phyloP scores from a whole-genome alignment of 1,140 invertebrate genomes.

The Lordiphosa mommai region DNA sequence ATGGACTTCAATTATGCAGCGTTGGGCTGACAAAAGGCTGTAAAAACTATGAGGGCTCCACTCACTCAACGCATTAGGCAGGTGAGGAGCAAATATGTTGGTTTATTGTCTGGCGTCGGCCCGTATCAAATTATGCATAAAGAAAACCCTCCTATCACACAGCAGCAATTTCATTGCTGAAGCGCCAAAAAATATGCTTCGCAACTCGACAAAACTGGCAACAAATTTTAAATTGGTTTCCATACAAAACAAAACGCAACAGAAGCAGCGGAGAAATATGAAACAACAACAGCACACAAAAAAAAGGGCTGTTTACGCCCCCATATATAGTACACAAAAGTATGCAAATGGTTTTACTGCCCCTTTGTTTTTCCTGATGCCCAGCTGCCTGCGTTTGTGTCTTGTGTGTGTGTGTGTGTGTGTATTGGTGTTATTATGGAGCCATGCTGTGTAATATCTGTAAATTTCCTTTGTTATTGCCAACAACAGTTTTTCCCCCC shows the following conservation, averaged over 20 bases:
- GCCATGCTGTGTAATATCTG: conserved; percentile 77
- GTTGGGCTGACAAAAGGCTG: conserved; percentile 48
- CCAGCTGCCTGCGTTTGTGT: conserved; percentile 1
- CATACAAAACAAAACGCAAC: conserved; percentile 47
- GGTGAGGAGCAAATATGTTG: conserved; percentile 41
- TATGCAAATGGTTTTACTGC: conserved; percentile 76
- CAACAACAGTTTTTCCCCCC: conserved; percentile 64
- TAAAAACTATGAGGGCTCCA: conserved; percentile 55
- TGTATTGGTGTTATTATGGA: conserved; percentile 76
- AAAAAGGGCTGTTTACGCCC: conserved; percentile 70
- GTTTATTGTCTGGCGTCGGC: conserved; percentile 45
- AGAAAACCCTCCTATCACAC: conserved; percentile 24
- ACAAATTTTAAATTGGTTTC: conserved; percentile 77
- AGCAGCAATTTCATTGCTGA: conserved; percentile 17
- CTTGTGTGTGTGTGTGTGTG: conserved; percentile 11
- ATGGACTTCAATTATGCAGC: conserved; percentile 53
- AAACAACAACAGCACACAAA: conserved; percentile 46
- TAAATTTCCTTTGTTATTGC: conserved; percentile 78
- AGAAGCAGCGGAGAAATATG: conserved; percentile 54
- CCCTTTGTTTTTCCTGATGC: conserved; percentile 55
- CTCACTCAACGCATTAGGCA: conserved; percentile 36
- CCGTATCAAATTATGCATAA: conserved; percentile 64
- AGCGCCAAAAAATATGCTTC: conserved; percentile 55
- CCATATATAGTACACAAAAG: conserved; percentile 44
- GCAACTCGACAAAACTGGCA: conserved; percentile 60